Evolutionary conservation across 2,888 invertebrate species (phyloP).

Genomic region (Catocala fraxini): DNA sequence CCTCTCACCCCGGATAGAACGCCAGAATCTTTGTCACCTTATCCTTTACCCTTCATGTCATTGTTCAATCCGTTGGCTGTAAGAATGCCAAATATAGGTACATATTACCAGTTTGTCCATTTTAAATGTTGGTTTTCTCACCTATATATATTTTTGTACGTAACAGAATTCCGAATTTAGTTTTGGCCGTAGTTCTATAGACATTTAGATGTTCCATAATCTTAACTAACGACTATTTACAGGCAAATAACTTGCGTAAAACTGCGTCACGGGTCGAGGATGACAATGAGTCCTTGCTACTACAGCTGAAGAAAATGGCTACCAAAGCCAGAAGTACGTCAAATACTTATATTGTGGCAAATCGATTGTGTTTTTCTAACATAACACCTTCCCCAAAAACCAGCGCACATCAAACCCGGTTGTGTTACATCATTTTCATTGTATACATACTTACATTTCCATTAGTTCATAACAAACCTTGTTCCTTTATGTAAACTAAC

Average conservation of each 20-base stretch:
- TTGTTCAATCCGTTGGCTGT: constrained; percentile 83
- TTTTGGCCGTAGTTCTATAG: constrained; percentile 47
- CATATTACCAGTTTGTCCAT: constrained; percentile 58
- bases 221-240: constrained; percentile 85
- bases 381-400: constrained; percentile 55
- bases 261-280: constrained; percentile 97
- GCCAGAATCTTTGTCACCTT: constrained; percentile 60
- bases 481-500: constrained; percentile 72
- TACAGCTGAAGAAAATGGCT: constrained; percentile 99
- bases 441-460: constrained; percentile 51
- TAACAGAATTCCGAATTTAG: constrained; percentile 37
- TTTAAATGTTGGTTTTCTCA: constrained; percentile 59
- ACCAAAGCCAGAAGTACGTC: constrained; percentile 93
- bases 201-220: constrained; percentile 54
- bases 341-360: constrained; percentile 74
- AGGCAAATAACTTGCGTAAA: constrained; percentile 95
- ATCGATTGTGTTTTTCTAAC: constrained; percentile 71
- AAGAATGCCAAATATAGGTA: constrained; percentile 85
- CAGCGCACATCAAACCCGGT: constrained; percentile 45
- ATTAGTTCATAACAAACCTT: constrained; percentile 41
- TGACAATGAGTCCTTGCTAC: constrained; percentile 98
- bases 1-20: constrained; percentile 77
- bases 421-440: constrained; percentile 58
- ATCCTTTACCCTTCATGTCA: constrained; percentile 76
- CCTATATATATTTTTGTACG: constrained; percentile 30